Conservation (phyloP, 2,113 vertebrate species). For the Setophaga coronata region DNA sequence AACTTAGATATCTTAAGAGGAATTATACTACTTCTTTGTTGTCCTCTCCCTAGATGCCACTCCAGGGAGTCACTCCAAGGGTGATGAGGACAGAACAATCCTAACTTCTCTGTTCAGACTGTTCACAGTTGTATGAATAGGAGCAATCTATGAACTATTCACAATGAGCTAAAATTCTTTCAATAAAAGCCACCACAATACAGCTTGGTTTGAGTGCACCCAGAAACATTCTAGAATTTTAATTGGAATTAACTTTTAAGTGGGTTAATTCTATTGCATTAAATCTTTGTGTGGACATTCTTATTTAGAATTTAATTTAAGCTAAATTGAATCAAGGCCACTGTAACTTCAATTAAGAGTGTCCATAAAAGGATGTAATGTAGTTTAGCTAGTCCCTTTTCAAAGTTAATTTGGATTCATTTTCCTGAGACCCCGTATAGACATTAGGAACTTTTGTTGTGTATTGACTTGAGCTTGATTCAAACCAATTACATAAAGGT, state of each 20-base stretch:
- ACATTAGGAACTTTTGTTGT: slow-evolving; percentile 17
- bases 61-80: neutral
- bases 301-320: slow-evolving; percentile 52
- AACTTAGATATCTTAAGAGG: neutral
- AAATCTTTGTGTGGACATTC: slow-evolving; percentile 32
- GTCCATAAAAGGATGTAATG: slow-evolving; percentile 42
- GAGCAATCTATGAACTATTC: neutral
- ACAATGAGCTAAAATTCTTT: neutral
- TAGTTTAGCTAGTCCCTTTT: slow-evolving; percentile 27
- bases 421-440: neutral
- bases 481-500: slow-evolving; percentile 24
- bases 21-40: neutral
- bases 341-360: slow-evolving; percentile 56
- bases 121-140: neutral
- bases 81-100: neutral
- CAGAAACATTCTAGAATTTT: slow-evolving; percentile 13
- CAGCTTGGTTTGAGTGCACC: neutral
- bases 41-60: neutral
- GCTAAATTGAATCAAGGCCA: slow-evolving; percentile 50
- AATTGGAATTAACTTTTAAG: slow-evolving; percentile 46
- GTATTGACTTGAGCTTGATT: neutral
- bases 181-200: neutral
- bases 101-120: neutral
- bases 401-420: slow-evolving; percentile 49
- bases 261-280: slow-evolving; percentile 42